Evolutionary conservation across 2,888 invertebrate species (phyloP).

Genomic region (Dynastes grantii): DNA sequence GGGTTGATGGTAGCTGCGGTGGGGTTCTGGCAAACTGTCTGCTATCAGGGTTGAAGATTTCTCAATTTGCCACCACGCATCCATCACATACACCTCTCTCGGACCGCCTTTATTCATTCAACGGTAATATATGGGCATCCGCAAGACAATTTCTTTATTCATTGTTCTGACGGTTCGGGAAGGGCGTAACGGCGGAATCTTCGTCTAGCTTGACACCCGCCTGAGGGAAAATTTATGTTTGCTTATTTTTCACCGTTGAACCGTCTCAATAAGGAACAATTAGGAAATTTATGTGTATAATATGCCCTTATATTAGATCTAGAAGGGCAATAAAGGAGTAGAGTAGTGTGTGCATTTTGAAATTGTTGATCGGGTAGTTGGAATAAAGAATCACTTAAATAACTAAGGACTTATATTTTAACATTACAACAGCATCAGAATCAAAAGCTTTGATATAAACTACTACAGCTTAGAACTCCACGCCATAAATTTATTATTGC

Average conservation of each 20-base stretch:
- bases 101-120: conserved; percentile 49
- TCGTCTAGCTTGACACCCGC: conserved; percentile 1
- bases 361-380: too few relatives aligned
- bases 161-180: conserved; percentile 22
- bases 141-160: conserved; percentile 47
- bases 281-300: background rate
- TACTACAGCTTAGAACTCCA: too few relatives aligned
- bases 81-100: conserved; percentile 57
- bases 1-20: conserved; percentile 55
- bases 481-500: too few relatives aligned
- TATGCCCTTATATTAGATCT: too few relatives aligned
- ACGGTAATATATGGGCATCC: conserved; percentile 42
- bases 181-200: background rate
- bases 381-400: too few relatives aligned
- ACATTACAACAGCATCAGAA: too few relatives aligned
- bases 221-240: conserved; percentile 12
- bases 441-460: too few relatives aligned
- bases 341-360: background rate
- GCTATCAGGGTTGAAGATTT: conserved; percentile 64
- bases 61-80: conserved; percentile 66
- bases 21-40: conserved; percentile 62
- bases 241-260: background rate
- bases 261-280: background rate
- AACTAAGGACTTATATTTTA: too few relatives aligned
- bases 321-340: too few relatives aligned